Conservation (phyloP, 2,797 vertebrate genomes). For the Chromobotia macracanthus region DNA sequence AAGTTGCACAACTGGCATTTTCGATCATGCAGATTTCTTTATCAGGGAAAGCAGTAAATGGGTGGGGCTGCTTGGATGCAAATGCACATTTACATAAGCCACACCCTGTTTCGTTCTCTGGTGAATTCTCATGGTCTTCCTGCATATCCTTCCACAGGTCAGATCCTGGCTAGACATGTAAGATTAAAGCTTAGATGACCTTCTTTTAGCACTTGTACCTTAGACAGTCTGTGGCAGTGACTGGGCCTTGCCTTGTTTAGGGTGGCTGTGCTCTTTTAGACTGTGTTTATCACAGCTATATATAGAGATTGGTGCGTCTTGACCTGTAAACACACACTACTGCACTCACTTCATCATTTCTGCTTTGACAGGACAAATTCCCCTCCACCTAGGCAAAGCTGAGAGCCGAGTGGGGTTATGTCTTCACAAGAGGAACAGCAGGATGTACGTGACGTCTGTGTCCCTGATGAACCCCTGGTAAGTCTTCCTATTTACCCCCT, state of each 20-base stretch:
- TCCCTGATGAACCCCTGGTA: slow-evolving; percentile 30
- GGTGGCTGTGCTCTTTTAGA: not conserved
- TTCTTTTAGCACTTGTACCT: slow-evolving; percentile 12
- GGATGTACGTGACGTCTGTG: slow-evolving; percentile 40
- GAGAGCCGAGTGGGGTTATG: not conserved
- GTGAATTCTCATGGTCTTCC: slow-evolving; percentile 3
- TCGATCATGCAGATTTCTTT: slow-evolving; percentile 31
- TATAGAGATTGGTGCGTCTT: slow-evolving; percentile 19
- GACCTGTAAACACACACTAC: not conserved
- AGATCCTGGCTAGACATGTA: slow-evolving; percentile 27
- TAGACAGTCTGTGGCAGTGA: slow-evolving; percentile 1
- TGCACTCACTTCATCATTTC: slow-evolving; percentile 4
- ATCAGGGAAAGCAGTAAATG: slow-evolving; percentile 26
- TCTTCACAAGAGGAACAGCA: slow-evolving; percentile 29
- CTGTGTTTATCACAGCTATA: slow-evolving; percentile 27
- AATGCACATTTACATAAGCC: slow-evolving; percentile 4
- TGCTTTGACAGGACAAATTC: not conserved
- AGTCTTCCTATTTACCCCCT: slow-evolving; percentile 57
- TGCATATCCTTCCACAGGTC: not conserved
- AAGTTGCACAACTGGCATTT: slow-evolving; percentile 33
- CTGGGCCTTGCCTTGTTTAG: slow-evolving; percentile 14
- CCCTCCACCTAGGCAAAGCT: not conserved
- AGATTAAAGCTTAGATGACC: slow-evolving; percentile 30
- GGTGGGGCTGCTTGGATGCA: slow-evolving; percentile 10
- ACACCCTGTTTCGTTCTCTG: not conserved